Evolutionary conservation across 2,113 vertebrate genomes (phyloP), one percentile per base, ranked within the genome.

Genomic region (Gobiocypris rarus): DNA sequence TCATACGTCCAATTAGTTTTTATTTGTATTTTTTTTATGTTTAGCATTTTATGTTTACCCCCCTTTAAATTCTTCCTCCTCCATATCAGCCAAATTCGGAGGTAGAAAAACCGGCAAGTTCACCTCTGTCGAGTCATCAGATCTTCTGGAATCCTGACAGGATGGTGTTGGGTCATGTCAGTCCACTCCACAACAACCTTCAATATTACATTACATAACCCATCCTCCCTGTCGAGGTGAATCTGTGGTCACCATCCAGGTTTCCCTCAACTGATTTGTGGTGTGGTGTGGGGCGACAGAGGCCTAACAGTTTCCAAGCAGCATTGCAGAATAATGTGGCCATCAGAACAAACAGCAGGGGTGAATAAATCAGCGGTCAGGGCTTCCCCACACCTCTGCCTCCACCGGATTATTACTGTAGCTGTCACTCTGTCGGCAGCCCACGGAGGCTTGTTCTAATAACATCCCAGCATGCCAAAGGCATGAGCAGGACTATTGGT

Each of bases 281-380:
- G 45, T 24, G 34, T 28, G 45, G 71, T 45, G 41, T 26, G 24
- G 71, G 15, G n/a, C 1, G 7, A 52, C 45, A 74, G 9, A 13
- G 31, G 31, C 31, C 31, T 34, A 75, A 52, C 22, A 14, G 14
- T 74, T 50, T 56, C 31, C 5, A 3, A 67, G 8, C 59, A 17
- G 67, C 17, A 56, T 59, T 50, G 41, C 71, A 80, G 58, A 84
- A 82, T 88, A 88, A 77, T 84, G 69, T 58, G 43, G 31, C 15
- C 38, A 82, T 56, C 58, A 75, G 83, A 88, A 81, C 65, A 83
- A 86, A 54, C 83, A 76, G 81, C 80, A 83, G 86, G 81, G 84
- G 65, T 83, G 84, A 87, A 90, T 88, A 84, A 88, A 86, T 87
- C 83, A 74, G 75, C 19, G 61, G 65, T 56, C 75, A 83, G 80